Percentiles rank a stretch among this genome's conserved stretches.
These are phyloP conservation scores for Heliconius congener DNA, from an alignment of 1,140 invertebrate genomes.

Conservation along the genomic window DNA sequence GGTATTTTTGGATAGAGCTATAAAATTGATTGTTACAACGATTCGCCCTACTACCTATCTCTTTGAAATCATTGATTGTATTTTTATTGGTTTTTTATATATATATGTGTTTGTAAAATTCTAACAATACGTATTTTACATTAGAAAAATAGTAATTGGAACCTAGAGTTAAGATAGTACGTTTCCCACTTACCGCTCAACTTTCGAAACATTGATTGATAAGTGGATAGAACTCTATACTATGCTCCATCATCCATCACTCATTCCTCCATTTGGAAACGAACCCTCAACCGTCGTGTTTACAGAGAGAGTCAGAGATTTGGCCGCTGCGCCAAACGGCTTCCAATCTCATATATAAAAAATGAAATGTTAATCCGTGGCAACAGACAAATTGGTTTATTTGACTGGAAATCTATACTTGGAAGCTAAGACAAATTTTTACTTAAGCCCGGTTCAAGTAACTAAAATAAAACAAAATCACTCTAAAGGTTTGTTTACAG, in stretches of 20 bases:
- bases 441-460: constrained; percentile 47
- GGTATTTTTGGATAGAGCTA: background rate
- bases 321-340: background rate
- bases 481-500: constrained; percentile 8
- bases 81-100: background rate
- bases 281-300: too few relatives aligned
- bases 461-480: constrained; percentile 48
- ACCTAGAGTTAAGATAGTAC: background rate
- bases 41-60: background rate
- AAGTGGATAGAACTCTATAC: too few relatives aligned
- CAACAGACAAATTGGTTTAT: constrained; percentile 49
- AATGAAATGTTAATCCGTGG: constrained; percentile 31
- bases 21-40: background rate
- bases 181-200: background rate
- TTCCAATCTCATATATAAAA: constrained; percentile 23
- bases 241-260: too few relatives aligned
- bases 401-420: constrained; percentile 45
- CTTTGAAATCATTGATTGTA: constrained; percentile 7
- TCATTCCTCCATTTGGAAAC: background rate
- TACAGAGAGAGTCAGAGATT: too few relatives aligned
- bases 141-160: background rate
- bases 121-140: too few relatives aligned
- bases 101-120: too few relatives aligned
- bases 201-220: background rate
- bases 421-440: constrained; percentile 51